Base-by-base conservation (phyloP, 2,888 invertebrate species). In the Aphelenchoides bicaudatus region DNA sequence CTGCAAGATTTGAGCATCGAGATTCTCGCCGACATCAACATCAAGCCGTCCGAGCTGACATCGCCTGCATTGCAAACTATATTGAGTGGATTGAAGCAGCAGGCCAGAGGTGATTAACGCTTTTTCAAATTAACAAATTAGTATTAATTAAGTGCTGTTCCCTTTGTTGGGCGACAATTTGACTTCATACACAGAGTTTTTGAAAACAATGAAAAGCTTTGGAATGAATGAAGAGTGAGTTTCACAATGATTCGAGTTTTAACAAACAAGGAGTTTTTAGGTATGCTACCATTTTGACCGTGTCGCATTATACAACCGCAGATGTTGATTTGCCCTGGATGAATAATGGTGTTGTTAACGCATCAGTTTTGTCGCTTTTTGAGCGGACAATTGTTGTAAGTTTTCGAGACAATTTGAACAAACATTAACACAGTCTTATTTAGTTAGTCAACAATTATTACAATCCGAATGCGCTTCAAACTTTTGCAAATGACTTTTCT, bases 141-240 rank as follows among this genome's bases (percentile, higher is more conserved):
- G 8, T 8, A 8, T n/a, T 1, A 2, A 38, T 54, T 56, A 23
- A 54, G 55, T 54, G 25, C 23, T 70, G 16, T 37, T 71, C 1
- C 47, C 63, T 2, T 60, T 70, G 16, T 38, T 68, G 29, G 71
- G 71, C 8, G 61, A 66, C 38, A 53, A 55, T 29, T 50, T 71
- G 10, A 39, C 46, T 21, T 60, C 61, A 28, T 66, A 70, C 25
- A 38, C 38, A 3, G 58, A 61, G 8, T 65, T 60, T 30, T 31
- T 68, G 52, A 19, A 27, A 13, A 66, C 67, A 10, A 52, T 70
- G 47, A 31, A 48, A 6, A 23, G 56, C 10, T 50, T 50, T 38
- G 63, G 59, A 25, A 60, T 58, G 3, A 59, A 56, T 0, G 56
- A 55, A 2, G 58, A 62, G 19, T n/a, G n/a, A n/a, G n/a, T n/a